Conservation (phyloP, 2,797 vertebrate genomes). For the Phoeniculus purpureus region DNA sequence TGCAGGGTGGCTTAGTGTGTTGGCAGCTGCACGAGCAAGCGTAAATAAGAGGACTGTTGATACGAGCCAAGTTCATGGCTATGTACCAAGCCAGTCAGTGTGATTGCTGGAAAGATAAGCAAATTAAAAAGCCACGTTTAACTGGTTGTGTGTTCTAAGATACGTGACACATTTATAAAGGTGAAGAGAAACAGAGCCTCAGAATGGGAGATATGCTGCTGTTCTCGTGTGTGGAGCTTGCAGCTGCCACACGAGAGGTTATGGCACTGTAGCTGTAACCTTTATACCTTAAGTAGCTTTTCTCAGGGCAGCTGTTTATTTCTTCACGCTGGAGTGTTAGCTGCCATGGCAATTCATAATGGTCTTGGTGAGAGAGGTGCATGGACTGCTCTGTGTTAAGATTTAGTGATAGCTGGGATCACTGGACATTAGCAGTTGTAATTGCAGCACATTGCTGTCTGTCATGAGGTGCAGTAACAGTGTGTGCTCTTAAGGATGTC, state of each 20-base stretch:
- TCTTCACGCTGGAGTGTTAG: neutral
- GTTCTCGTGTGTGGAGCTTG: neutral
- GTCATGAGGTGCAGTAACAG: neutral
- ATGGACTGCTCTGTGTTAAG: neutral
- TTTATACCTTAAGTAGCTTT: neutral
- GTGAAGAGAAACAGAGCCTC: neutral
- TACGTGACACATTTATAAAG: neutral
- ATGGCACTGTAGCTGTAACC: neutral
- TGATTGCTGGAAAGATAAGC: neutral
- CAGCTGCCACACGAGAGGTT: neutral
- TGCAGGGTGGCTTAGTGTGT: neutral
- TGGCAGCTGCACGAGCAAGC: neutral
- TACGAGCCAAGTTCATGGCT: neutral
- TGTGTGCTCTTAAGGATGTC: neutral
- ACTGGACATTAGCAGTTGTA: rapidly evolving
- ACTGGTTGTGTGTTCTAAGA: neutral
- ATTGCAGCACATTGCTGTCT: neutral
- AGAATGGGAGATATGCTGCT: neutral
- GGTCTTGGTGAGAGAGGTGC: neutral
- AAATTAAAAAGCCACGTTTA: neutral
- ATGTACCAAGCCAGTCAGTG: neutral
- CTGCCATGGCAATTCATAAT: neutral
- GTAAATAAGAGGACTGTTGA: neutral
- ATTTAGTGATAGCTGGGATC: neutral
- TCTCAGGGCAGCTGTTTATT: neutral